Evolutionary conservation across 1,140 invertebrate species (phyloP), one percentile per base, ranked within the genome.

Genomic region (Bacillus rossius): DNA sequence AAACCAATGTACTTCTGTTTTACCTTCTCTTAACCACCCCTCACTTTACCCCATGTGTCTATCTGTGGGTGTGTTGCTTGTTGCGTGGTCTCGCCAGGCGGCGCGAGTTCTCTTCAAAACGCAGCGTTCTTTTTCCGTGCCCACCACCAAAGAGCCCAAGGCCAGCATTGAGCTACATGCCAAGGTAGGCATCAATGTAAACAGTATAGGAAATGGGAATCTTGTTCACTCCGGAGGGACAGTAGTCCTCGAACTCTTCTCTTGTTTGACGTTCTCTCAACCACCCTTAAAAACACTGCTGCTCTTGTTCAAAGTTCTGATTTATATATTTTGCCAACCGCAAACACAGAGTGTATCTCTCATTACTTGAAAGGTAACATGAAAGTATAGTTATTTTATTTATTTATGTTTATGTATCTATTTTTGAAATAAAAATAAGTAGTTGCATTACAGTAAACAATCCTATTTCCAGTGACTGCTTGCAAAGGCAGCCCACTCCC

Each of bases 71-170:
- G 29, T 34, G 29, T 10, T 34, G 29, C 29, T 34, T 34, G 29
- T 34, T 34, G 29, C 29, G 29, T 34, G 29, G 5, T 34, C 29
- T 34, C 29, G 10, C 10, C 29, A 34, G 29, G 29, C 80, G 71
- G 85, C 84, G 69, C 80, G 88, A 75, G 88, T 89, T 79, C 84
- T 89, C 75, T 91, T 93, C 77, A 92, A 91, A 81, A 92, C 91
- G 64, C 91, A 93, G 75, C 81, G 92, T 67, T 94, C 91, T 54
- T 92, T 91, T 73, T 94, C 91, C 62, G 89, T 94, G 75, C 92
- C 92, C 49, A 91, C 88, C 22, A 79, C 80, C 37, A 78, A 77
- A 51, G 71, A 69, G 52, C 53, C 34, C 19, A 60, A 60, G 41
- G 20, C 45, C 25, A 49, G 29, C 48, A 67, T 67, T 62, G 65